These are phyloP conservation scores for Phengaris arion DNA, from an alignment of 2,888 invertebrate genomes.

Conservation along the genomic window DNA sequence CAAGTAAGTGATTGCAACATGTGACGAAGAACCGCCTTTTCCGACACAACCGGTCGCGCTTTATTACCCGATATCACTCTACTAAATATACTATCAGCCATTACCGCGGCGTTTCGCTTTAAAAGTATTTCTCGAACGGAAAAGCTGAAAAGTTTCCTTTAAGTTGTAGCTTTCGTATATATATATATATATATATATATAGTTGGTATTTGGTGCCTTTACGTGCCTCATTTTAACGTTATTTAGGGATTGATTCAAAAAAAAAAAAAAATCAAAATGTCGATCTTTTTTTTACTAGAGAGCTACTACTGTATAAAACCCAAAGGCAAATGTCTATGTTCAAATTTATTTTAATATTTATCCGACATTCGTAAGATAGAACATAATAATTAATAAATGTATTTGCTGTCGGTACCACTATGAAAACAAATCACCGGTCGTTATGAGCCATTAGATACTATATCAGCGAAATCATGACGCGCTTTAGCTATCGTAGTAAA, in stretches of 20 bases:
- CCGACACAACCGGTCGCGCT: slow-evolving; percentile 65
- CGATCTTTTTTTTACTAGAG: not conserved
- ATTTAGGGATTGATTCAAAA: not conserved
- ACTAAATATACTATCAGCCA: slow-evolving; percentile 7
- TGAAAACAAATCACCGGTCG: slow-evolving; percentile 32
- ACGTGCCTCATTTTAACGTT: not conserved
- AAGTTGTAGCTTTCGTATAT: too few species aligned
- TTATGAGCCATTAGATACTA: slow-evolving; percentile 41
- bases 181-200: too few species aligned
- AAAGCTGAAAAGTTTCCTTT: not conserved
- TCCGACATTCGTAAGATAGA: not conserved
- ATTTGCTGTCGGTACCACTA: slow-evolving; percentile 28
- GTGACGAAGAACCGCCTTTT: slow-evolving; percentile 61
- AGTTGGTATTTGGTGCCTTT: not conserved
- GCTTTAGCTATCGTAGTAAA: slow-evolving; percentile 53
- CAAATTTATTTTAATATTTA: too few species aligned
- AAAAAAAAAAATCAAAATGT: too few species aligned
- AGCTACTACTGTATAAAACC: not conserved
- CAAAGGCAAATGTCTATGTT: too few species aligned
- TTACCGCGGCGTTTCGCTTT: slow-evolving; percentile 39
- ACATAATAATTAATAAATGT: slow-evolving; percentile 13
- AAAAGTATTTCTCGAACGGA: not conserved
- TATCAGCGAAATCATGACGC: slow-evolving; percentile 44
- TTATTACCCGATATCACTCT: slow-evolving; percentile 48
- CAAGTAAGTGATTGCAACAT: slow-evolving; percentile 72